These are phyloP conservation scores for Rhynchopsitta pachyrhyncha DNA, from an alignment of 2,113 vertebrate genomes.

Conservation along the genomic window DNA sequence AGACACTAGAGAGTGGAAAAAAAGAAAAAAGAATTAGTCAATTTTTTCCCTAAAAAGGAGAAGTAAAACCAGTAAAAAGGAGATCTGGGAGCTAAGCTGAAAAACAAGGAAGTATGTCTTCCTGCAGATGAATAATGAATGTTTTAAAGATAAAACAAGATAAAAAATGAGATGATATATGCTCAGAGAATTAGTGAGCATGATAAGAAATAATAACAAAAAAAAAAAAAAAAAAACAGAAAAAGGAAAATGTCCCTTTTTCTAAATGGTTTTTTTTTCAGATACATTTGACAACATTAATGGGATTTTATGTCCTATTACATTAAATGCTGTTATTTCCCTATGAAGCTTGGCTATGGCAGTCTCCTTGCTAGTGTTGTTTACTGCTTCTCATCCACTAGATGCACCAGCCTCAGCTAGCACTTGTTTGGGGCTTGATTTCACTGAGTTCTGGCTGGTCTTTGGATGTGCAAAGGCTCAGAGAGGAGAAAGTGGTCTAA, in stretches of 20 bases:
- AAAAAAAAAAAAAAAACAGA: not conserved
- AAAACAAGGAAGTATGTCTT: conserved; percentile 45
- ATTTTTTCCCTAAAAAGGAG: conserved; percentile 52
- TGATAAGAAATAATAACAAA: not conserved
- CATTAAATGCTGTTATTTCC: not conserved
- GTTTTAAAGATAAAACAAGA: not conserved
- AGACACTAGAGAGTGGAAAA: not conserved
- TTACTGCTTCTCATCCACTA: not conserved
- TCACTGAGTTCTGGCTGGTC: not conserved
- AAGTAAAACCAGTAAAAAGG: conserved; percentile 64
- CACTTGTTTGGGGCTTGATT: fast-evolving
- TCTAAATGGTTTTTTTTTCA: not conserved
- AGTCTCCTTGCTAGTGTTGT: not conserved
- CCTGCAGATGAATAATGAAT: conserved; percentile 19
- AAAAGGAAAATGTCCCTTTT: not conserved
- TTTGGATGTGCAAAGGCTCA: not conserved
- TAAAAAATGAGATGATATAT: not conserved
- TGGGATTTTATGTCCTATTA: not conserved
- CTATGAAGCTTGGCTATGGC: not conserved
- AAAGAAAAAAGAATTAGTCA: not conserved
- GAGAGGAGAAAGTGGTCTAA: not conserved
- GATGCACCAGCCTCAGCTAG: not conserved
- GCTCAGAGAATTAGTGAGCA: not conserved
- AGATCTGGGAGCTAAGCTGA: conserved; percentile 38
- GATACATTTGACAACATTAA: not conserved